These are phyloP conservation scores for Saxidomus purpurata DNA, from an alignment of 1,140 invertebrate species.

Conservation along the genomic window DNA sequence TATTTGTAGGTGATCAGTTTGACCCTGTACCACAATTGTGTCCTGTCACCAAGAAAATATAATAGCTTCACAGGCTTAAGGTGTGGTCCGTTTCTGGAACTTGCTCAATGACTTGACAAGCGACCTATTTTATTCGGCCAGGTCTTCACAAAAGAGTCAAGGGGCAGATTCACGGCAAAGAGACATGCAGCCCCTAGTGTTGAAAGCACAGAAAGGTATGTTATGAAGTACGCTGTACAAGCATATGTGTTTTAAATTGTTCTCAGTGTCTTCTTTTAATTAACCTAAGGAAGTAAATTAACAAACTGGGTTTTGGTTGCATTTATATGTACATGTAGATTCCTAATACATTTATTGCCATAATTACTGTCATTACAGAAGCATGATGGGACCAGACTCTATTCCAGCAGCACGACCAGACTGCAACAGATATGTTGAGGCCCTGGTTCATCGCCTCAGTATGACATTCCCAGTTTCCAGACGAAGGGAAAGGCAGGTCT, in stretches of 20 bases:
- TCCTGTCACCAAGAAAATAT: not conserved
- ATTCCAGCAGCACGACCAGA: slow-evolving; percentile 16
- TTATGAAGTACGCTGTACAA: not conserved
- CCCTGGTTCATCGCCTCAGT: not conserved
- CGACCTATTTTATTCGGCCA: not conserved
- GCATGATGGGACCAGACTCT: not conserved
- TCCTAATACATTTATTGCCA: too few species aligned
- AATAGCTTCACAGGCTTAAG: not conserved
- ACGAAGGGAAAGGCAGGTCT: not conserved
- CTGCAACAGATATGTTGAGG: slow-evolving; percentile 35
- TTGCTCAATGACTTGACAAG: not conserved
- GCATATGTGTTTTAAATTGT: too few species aligned
- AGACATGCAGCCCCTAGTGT: not conserved
- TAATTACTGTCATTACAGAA: slow-evolving; percentile 10
- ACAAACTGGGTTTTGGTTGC: too few species aligned
- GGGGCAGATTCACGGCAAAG: not conserved
- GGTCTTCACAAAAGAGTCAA: not conserved
- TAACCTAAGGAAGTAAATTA: too few species aligned
- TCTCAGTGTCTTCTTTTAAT: too few species aligned
- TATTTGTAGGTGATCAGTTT: too few species aligned
- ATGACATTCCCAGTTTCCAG: not conserved
- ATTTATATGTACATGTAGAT: too few species aligned
- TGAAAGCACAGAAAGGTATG: slow-evolving; percentile 18
- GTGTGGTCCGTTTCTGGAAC: not conserved
- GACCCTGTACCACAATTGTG: too few species aligned